Base-by-base conservation (phyloP, 2,888 invertebrate genomes). In the Gandaritis pyraliata region DNA sequence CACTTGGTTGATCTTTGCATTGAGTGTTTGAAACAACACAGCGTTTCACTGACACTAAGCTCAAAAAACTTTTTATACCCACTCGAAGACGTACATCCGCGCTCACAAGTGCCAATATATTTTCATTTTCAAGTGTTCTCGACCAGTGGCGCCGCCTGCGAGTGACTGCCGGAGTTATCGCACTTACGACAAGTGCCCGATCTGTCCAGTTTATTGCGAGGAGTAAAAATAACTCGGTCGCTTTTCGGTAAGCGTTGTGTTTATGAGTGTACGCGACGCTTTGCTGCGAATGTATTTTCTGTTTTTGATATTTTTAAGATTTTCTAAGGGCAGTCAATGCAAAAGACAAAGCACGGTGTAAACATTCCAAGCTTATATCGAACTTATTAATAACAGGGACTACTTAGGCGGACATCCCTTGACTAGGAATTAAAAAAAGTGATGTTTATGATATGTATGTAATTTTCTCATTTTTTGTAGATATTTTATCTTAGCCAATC, bases 81-180 rank as follows among this genome's bases (percentile, higher is more conserved):
- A 71, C 64, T 47, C 57, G 33, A 70, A 68, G 70, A 68, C 64
- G 75, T 77, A 76, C 77, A 72, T 68, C 72, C 75, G 72, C 71
- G 69, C 70, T 61, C 76, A 74, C 72, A 75, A 76, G 76, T 74
- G 83, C 83, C 83, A 72, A 83, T 86, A 86, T 86, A 83, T 86
- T 83, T 80, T 80, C 79, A 77, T 77, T 76, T 77, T 75, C 80
- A 69, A 75, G 74, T 73, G 77, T 68, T 45, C 66, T 81, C 80
- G 83, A 74, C 78, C 78, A 76, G 75, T 76, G 75, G 78, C 80
- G 82, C 86, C 85, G 87, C 81, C 78, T 90, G 90, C 69, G 69
- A 72, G 66, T 85, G 90, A 90, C 90, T 84, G 81, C 75, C 70
- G 77, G 82, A 87, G 83, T 88, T 88, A 86, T 84, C 81, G 80